Base-by-base conservation (phyloP, 2,797 vertebrate genomes). In the Peromyscus melanophrys region DNA sequence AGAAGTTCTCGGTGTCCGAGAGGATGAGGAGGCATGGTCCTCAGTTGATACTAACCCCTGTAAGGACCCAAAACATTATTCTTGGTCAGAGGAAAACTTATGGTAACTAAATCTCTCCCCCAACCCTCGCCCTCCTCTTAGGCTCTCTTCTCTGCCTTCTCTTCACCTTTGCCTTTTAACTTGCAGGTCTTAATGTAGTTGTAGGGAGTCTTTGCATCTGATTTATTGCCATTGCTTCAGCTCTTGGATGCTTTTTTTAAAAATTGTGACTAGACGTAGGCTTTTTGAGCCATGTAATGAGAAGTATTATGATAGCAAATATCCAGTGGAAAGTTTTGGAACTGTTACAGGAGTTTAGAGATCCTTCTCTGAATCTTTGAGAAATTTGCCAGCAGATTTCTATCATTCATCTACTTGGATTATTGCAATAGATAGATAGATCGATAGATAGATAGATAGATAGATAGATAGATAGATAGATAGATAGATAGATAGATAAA, bases 61-160 rank as follows among this genome's bases (percentile, higher is more conserved):
- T 23, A 16, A 63, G 55, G 52, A 65, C 29, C 37, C 59, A 27
- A 61, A 61, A 55, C 34, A 13, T 75, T 31, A 11, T 88, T 89
- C 23, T 14, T 86, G 13, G 37, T 52, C 4, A 59, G 10, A 73
- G 3, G 17, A 19, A 61, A 49, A 84, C 43, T 76, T 78, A 12
- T 23, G 52, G 17, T 55, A 43, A 69, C 6, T 23, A 17, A 17
- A 17, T 17, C 40, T 49, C 2, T 31, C 5, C 40, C 21, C 21
- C 7, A 21, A 25, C 7, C 23, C 25, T 27, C 5, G 12, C 71
- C 37, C 23, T 75, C 37, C 4, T 25, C 23, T 40, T 40, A 40
- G 10, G 19, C 27, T 3, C 6, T 85, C 11, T 25, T 11, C 37
- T 12, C 34, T 17, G 4, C 2, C 14, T 5, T n/a, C 0, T 6